These are phyloP conservation scores for Sylvilagus floridanus DNA, from an alignment of 2,797 vertebrate genomes.

Conservation along the genomic window DNA sequence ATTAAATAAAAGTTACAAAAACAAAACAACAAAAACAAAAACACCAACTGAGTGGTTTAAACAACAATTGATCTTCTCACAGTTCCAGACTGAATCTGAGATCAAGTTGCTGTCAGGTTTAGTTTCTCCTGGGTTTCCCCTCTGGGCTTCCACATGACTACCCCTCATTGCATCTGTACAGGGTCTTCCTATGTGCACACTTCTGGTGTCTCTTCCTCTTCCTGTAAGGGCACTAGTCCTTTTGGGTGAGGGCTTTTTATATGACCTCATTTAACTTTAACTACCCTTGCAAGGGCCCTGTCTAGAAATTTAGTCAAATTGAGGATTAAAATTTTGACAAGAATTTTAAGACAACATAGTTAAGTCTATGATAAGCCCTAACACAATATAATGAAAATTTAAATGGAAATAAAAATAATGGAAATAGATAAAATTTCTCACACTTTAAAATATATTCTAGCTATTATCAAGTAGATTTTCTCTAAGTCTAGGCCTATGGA, in stretches of 20 bases:
- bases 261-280: neutral
- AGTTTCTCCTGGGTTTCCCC: neutral
- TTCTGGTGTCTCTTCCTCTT: neutral
- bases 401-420: neutral
- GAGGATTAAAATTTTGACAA: neutral
- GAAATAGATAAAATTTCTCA: neutral
- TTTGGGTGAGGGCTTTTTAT: neutral
- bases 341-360: neutral
- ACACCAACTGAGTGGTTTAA: neutral
- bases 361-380: neutral
- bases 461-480: neutral
- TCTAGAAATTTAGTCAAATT: neutral
- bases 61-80: neutral
- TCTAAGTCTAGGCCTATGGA: neutral
- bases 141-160: neutral
- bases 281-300: neutral
- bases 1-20: too few species aligned
- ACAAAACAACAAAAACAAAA: neutral
- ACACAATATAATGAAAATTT: neutral
- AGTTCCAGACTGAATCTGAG: neutral
- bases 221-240: neutral
- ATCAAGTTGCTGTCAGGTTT: neutral
- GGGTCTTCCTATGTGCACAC: neutral
- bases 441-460: neutral
- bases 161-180: neutral